These are phyloP conservation scores for Phalloptychus januarius DNA, from an alignment of 2,797 vertebrate genomes.

Conservation along the genomic window DNA sequence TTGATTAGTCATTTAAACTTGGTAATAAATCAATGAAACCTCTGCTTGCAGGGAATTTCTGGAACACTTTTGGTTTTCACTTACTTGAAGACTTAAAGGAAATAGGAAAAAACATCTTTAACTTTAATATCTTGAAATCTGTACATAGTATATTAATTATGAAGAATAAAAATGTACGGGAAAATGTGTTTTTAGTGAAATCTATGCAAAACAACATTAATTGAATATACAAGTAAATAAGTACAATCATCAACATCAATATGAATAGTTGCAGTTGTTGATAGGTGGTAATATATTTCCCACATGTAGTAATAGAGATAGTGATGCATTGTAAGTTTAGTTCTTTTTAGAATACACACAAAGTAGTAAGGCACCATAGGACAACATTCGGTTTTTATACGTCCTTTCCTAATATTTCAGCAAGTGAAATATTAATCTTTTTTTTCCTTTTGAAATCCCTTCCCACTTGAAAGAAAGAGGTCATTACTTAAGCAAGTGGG, in stretches of 20 bases:
- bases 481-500: slow-evolving; percentile 54
- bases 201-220: not conserved
- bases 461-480: slow-evolving; percentile 67
- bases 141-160: not conserved
- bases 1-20: not conserved
- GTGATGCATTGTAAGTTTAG: not conserved
- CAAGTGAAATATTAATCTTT: slow-evolving; percentile 30
- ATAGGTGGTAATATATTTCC: not conserved
- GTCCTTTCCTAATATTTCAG: slow-evolving; percentile 51
- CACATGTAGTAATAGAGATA: not conserved
- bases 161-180: not conserved
- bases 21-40: not conserved
- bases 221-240: not conserved
- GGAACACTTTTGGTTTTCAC: not conserved
- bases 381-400: slow-evolving; percentile 34
- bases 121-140: not conserved
- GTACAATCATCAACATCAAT: not conserved
- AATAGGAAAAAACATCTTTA: not conserved
- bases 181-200: not conserved
- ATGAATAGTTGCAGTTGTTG: not conserved
- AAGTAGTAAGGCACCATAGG: slow-evolving; percentile 19
- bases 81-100: not conserved
- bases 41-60: not conserved
- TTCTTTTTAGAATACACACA: slow-evolving; percentile 41
- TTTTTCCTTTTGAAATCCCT: slow-evolving; percentile 32